phyloP scores from a whole-genome alignment of 2,888 invertebrate species.

The Lasioglossum oenotherae region DNA sequence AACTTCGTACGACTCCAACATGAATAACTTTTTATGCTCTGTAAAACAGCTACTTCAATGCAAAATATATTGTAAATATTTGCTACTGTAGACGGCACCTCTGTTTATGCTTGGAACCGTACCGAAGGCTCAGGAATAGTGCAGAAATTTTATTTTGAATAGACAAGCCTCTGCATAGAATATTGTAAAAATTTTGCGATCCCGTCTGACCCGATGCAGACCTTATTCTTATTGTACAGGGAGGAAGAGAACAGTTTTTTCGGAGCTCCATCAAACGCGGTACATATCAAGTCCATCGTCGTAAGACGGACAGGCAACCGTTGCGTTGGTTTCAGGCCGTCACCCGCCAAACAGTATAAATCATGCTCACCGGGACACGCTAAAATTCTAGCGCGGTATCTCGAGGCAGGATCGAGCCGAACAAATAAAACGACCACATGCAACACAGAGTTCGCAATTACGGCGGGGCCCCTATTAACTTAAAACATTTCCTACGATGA shows the following conservation, averaged over 20 bases:
- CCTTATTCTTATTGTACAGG: background rate
- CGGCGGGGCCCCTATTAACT: background rate
- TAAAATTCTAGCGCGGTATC: background rate
- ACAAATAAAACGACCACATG: slow-evolving; percentile 1
- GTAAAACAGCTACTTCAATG: no score
- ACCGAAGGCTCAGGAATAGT: no score
- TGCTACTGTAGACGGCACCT: no score
- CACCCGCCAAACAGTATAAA: slow-evolving; percentile 3
- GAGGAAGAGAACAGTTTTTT: background rate
- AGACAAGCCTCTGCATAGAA: no score
- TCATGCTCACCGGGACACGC: background rate
- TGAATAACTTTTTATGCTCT: no score
- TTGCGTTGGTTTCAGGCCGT: background rate
- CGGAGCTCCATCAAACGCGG: background rate
- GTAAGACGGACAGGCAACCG: background rate
- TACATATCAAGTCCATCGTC: background rate
- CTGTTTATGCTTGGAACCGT: no score
- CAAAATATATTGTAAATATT: no score
- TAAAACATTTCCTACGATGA: slow-evolving; percentile 9
- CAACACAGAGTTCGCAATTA: slow-evolving; percentile 8
- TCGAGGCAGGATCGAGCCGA: background rate
- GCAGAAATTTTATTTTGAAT: no score
- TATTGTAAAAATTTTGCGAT: background rate
- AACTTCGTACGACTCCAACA: no score
- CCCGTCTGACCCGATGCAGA: background rate